Conservation (phyloP, 2,888 invertebrate species). For the Baccha elongata region DNA sequence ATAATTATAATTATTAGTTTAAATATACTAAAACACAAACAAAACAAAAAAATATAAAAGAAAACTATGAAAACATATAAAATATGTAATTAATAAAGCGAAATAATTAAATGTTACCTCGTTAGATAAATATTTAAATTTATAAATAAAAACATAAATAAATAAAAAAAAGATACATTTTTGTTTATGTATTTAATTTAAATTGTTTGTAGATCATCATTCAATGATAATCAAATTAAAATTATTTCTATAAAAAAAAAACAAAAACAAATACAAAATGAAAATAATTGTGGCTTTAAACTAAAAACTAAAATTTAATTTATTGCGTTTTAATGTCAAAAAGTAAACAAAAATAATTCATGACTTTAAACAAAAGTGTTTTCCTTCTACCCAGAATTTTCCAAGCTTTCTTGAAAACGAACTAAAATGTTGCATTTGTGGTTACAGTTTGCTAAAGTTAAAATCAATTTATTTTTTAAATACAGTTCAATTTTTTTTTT, state of each 20-base stretch:
- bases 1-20: constrained; percentile 63
- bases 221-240: constrained; percentile 48
- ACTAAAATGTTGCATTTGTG: background rate
- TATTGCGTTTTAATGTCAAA: background rate
- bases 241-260: constrained; percentile 16
- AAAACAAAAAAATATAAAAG: constrained; percentile 28
- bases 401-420: background rate
- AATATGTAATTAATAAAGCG: constrained; percentile 65
- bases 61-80: constrained; percentile 48
- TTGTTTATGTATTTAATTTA: constrained; percentile 15
- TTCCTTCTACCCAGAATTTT: constrained; percentile 8
- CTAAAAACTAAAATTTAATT: constrained; percentile 12
- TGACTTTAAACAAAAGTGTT: background rate
- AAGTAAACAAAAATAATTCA: constrained; percentile 8
- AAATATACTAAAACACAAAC: constrained; percentile 62
- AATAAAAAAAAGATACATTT: constrained; percentile 6
- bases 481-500: too few relatives aligned
- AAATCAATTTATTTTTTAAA: background rate
- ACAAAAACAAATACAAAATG: constrained; percentile 8
- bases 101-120: constrained; percentile 79
- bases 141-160: constrained; percentile 32
- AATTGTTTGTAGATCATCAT: constrained; percentile 52
- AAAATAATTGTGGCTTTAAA: constrained; percentile 65
- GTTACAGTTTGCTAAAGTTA: background rate
- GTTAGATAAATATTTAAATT: constrained; percentile 76